phyloP scores from a whole-genome alignment of 2,113 vertebrate genomes.

The Amphiprion ocellaris region DNA sequence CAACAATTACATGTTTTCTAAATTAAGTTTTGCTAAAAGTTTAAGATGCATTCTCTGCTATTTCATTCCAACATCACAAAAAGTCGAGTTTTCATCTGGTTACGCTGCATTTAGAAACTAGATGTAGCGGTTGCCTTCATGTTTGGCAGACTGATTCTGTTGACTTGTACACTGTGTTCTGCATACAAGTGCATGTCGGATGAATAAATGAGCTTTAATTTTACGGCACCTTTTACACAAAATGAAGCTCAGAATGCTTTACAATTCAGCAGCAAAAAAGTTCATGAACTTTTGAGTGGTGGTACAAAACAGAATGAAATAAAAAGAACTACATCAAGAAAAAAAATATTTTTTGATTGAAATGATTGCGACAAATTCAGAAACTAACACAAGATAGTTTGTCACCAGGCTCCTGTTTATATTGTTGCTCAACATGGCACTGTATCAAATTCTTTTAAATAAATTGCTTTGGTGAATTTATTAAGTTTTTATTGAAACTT shows the following conservation, averaged over 20 bases:
- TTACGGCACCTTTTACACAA: too few species aligned
- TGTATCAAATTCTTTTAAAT: too few species aligned
- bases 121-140: not conserved
- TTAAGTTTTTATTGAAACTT: too few species aligned
- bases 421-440: not conserved
- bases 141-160: not conserved
- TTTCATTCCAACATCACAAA: constrained; percentile 19
- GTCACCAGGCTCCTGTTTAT: not conserved
- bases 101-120: not conserved
- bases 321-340: too few species aligned
- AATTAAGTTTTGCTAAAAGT: not conserved
- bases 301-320: too few species aligned
- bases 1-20: constrained; percentile 38
- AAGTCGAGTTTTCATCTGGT: not conserved
- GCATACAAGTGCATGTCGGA: too few species aligned
- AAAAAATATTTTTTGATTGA: too few species aligned
- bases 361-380: not conserved
- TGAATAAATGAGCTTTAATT: too few species aligned
- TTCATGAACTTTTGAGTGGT: too few species aligned
- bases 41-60: not conserved
- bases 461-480: too few species aligned
- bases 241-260: too few species aligned
- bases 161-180: not conserved
- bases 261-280: too few species aligned
- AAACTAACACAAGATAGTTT: not conserved